Evolutionary conservation across 2,888 invertebrate genomes (phyloP).

Genomic region (Parnassius mnemosyne): DNA sequence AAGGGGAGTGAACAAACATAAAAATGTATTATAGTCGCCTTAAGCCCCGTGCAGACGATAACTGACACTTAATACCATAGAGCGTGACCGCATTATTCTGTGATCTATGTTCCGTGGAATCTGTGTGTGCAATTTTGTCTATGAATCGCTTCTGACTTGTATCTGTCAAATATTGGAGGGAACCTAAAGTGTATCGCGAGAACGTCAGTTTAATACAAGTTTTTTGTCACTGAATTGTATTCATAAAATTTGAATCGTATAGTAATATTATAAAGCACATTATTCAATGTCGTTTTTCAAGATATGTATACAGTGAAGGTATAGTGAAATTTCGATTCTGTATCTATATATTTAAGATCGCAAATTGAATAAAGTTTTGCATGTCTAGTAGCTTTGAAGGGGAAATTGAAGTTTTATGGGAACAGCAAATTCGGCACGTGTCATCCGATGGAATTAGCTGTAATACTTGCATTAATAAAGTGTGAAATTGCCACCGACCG

Average conservation of each 20-base stretch:
- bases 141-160: conserved; percentile 51
- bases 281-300: conserved; percentile 16
- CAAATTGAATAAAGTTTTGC: conserved; percentile 41
- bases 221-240: neutral
- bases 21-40: conserved; percentile 65
- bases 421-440: conserved; percentile 78
- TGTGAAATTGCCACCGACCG: conserved; percentile 77
- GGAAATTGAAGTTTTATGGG: conserved; percentile 67
- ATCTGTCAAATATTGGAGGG: conserved; percentile 64
- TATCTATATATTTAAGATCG: conserved; percentile 37
- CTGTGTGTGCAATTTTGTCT: conserved; percentile 58
- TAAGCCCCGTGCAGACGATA: conserved; percentile 78
- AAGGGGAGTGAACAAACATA: conserved; percentile 70
- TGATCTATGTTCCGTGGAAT: conserved; percentile 75
- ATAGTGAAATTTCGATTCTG: conserved; percentile 20
- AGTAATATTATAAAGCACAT: conserved; percentile 30
- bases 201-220: conserved; percentile 26
- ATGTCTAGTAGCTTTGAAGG: conserved; percentile 32
- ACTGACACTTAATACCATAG: conserved; percentile 79
- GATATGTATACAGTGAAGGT: neutral
- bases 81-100: conserved; percentile 79
- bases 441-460: conserved; percentile 74
- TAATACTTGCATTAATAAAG: conserved; percentile 81
- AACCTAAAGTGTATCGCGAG: conserved; percentile 44
- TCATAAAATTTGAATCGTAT: conserved; percentile 39